Percentiles rank a stretch among this genome's conserved stretches.
These are phyloP conservation scores for Tor tambroides DNA, from an alignment of 2,113 vertebrate genomes.

Conservation along the genomic window DNA sequence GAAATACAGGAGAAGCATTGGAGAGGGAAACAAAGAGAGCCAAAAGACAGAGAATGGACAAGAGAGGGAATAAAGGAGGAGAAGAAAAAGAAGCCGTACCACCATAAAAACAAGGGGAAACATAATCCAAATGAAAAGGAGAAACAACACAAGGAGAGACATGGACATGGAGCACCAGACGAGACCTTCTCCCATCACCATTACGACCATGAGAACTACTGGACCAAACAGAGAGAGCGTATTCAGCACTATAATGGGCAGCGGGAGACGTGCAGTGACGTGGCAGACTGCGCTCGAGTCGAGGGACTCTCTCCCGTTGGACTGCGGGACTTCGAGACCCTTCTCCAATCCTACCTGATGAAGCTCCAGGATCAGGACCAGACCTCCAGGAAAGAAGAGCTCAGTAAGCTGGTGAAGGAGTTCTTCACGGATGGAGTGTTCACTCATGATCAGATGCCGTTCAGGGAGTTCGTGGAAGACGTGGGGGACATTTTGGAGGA, in stretches of 20 bases:
- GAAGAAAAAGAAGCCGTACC: slow-evolving; percentile 44
- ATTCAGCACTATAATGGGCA: slow-evolving; percentile 70
- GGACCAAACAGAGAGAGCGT: slow-evolving; percentile 60
- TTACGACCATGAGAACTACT: slow-evolving; percentile 60
- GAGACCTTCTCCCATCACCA: not conserved
- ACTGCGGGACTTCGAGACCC: slow-evolving; percentile 72
- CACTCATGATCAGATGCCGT: slow-evolving; percentile 82
- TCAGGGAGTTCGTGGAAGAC: slow-evolving; percentile 84
- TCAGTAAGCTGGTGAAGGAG: slow-evolving; percentile 64
- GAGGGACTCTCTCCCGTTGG: slow-evolving; percentile 81
- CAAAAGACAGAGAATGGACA: slow-evolving; percentile 35
- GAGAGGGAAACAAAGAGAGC: slow-evolving; percentile 42
- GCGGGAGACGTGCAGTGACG: slow-evolving; percentile 72
- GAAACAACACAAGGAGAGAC: not conserved
- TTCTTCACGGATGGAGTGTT: slow-evolving; percentile 83
- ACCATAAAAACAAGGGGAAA: slow-evolving; percentile 39
- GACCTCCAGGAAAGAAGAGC: slow-evolving; percentile 60
- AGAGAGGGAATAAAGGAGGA: slow-evolving; percentile 44
- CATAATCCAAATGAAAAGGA: not conserved
- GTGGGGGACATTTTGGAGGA: slow-evolving; percentile 90
- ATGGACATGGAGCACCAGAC: not conserved
- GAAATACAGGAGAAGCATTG: slow-evolving; percentile 14
- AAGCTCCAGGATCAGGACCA: slow-evolving; percentile 66
- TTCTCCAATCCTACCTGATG: slow-evolving; percentile 79
- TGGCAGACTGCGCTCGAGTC: slow-evolving; percentile 78